Evolutionary conservation across 2,113 vertebrate species (phyloP).

Genomic region (Sula dactylatra): DNA sequence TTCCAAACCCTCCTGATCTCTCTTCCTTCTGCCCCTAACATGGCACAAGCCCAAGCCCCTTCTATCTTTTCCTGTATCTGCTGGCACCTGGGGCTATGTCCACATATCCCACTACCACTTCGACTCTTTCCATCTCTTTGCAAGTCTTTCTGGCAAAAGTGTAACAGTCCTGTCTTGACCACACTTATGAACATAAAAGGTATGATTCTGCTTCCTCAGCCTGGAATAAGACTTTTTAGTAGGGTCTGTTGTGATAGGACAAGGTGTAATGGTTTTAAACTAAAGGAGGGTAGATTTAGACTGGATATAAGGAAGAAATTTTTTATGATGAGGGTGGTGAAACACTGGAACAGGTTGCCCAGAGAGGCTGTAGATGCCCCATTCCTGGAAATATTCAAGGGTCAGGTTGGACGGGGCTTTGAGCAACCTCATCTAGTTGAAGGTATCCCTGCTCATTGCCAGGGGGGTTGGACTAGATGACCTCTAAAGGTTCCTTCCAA

Average conservation of each 20-base stretch:
- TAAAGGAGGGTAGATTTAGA: neutral
- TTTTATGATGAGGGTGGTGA: neutral
- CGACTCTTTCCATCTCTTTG: neutral
- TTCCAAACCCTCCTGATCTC: neutral
- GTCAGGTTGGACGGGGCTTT: fast-evolving
- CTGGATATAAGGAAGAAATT: neutral
- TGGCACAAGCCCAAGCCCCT: neutral
- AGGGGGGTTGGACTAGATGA: neutral
- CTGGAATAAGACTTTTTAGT: neutral
- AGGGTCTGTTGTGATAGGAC: neutral
- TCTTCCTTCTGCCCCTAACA: neutral
- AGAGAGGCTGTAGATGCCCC: neutral
- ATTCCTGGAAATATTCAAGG: neutral
- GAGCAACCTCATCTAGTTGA: neutral
- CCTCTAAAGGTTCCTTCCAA: neutral
- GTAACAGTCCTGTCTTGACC: neutral
- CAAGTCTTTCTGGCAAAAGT: neutral
- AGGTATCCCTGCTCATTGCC: neutral
- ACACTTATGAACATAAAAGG: neutral
- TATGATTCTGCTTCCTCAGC: neutral
- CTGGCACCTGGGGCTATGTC: neutral
- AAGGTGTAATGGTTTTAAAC: neutral
- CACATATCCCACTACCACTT: neutral
- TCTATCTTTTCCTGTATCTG: neutral
- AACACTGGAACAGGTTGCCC: neutral